Evolutionary conservation across 2,888 invertebrate genomes (phyloP).

Genomic region (Ophraella communa): DNA sequence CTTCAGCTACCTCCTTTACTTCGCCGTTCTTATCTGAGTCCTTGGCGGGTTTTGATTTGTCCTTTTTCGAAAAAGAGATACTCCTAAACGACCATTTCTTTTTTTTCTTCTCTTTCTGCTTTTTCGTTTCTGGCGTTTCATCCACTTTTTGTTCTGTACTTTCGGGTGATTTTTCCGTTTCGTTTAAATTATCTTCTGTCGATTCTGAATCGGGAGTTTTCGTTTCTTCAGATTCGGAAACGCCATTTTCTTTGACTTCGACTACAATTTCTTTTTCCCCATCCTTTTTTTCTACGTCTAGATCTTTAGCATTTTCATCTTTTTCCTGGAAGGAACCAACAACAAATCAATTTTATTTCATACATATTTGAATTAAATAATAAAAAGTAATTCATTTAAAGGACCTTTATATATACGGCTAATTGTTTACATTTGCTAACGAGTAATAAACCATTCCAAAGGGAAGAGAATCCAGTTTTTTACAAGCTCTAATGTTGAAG

Average conservation of each 20-base stretch:
- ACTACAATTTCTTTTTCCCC: slow-evolving; percentile 36
- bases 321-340: slow-evolving; percentile 54
- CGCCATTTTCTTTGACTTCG: slow-evolving; percentile 56
- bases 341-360: too few species aligned
- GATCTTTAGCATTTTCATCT: slow-evolving; percentile 53
- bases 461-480: too few species aligned
- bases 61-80: slow-evolving; percentile 86
- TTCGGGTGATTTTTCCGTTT: slow-evolving; percentile 51
- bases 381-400: too few species aligned
- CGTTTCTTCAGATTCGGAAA: slow-evolving; percentile 52
- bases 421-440: too few species aligned
- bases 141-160: slow-evolving; percentile 29
- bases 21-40: slow-evolving; percentile 66
- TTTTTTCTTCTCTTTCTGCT: slow-evolving; percentile 65
- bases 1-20: slow-evolving; percentile 68
- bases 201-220: slow-evolving; percentile 53
- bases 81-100: slow-evolving; percentile 91
- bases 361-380: too few species aligned
- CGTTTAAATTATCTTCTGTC: slow-evolving; percentile 56
- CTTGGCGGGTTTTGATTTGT: slow-evolving; percentile 83
- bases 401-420: too few species aligned
- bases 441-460: too few species aligned
- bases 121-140: slow-evolving; percentile 58
- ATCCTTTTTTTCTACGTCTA: slow-evolving; percentile 43
- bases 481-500: too few species aligned